phyloP scores from a whole-genome alignment of 92 coral and sea anemone genomes.

The Parazoanthus swiftii region DNA sequence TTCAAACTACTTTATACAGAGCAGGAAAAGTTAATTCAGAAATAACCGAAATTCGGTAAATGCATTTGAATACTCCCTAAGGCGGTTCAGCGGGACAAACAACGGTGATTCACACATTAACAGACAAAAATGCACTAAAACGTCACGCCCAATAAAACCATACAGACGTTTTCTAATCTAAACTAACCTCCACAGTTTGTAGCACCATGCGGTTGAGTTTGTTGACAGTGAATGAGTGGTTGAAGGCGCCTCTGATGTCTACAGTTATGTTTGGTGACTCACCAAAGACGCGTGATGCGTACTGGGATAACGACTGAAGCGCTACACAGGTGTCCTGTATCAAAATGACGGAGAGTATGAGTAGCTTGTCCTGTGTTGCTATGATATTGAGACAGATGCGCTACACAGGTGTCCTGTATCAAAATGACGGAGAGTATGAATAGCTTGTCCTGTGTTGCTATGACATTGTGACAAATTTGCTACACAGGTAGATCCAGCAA shows the following conservation, averaged over 20 bases:
- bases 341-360: not conserved
- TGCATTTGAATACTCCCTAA: no score
- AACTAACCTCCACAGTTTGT: slow-evolving; percentile 36
- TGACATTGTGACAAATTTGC: no score
- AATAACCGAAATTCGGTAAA: no score
- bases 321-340: slow-evolving; percentile 50
- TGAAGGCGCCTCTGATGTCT: slow-evolving; percentile 24
- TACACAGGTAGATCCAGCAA: slow-evolving; percentile 20
- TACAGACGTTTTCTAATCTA: not conserved
- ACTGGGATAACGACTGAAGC: slow-evolving; percentile 37
- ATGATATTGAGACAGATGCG: no score
- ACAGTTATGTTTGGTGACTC: not conserved
- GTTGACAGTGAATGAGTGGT: slow-evolving; percentile 17
- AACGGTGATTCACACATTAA: no score
- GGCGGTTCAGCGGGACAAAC: no score
- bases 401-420: slow-evolving; percentile 28
- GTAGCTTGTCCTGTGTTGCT: no score
- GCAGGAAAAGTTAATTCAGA: no score
- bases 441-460: no score
- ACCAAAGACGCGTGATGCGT: slow-evolving; percentile 5
- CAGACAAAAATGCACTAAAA: not conserved
- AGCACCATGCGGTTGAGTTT: slow-evolving; percentile 21
- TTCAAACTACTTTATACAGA: no score
- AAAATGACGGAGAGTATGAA: not conserved
- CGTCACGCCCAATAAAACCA: not conserved